Evolutionary conservation across 2,113 vertebrate species (phyloP).

Genomic region (Silurus glanis): DNA sequence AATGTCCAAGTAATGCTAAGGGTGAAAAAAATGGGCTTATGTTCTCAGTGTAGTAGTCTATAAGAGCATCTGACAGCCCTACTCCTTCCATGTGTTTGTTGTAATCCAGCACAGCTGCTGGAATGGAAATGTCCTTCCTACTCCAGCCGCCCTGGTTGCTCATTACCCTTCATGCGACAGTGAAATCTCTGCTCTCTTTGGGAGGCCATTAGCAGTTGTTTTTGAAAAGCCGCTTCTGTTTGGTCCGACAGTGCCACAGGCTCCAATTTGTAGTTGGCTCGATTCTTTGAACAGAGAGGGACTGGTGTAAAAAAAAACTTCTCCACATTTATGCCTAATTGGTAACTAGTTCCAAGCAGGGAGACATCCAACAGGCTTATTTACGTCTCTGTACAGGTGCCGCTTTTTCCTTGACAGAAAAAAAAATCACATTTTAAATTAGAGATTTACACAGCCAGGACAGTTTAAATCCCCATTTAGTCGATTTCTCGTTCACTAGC

Average conservation of each 20-base stretch:
- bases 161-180: not conserved
- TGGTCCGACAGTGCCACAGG: not conserved
- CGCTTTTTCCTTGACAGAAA: not conserved
- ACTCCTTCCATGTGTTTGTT: slow-evolving; percentile 20
- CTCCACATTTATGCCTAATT: slow-evolving; percentile 2
- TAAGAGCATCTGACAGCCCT: not conserved
- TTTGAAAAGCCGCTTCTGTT: not conserved
- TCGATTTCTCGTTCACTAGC: not conserved
- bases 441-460: not conserved
- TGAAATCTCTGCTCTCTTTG: not conserved
- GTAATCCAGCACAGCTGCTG: slow-evolving; percentile 7
- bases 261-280: slow-evolving; percentile 20
- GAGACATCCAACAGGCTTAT: not conserved
- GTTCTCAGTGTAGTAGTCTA: not conserved
- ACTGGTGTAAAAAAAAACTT: not conserved
- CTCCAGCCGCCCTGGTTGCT: not conserved
- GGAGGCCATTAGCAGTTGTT: slow-evolving; percentile 13
- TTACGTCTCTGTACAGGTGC: not conserved
- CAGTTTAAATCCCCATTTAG: no score
- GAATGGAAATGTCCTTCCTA: not conserved
- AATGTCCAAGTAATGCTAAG: not conserved
- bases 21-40: not conserved
- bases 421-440: not conserved
- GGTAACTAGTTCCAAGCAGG: slow-evolving; percentile 1
- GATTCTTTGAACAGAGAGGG: not conserved